A percentile compares a stretch with the other conserved stretches of the same genome.
Conservation (phyloP, 2,797 vertebrate genomes). For the Anabas testudineus region DNA sequence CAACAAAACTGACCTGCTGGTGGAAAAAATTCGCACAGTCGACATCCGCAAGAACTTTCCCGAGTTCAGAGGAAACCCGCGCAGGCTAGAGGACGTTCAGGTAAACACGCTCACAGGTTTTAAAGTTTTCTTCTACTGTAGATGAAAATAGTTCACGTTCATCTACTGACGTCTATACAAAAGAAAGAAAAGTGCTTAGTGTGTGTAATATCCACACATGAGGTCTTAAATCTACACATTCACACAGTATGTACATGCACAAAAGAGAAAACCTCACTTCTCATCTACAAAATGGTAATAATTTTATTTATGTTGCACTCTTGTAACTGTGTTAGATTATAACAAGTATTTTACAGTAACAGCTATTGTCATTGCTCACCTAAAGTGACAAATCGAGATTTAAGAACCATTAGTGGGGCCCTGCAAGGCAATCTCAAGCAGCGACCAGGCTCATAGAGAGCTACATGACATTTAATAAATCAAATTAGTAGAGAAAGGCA, state of each 20-base stretch:
- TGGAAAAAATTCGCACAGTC: constrained; percentile 92
- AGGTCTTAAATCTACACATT: too few species aligned
- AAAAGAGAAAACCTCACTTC: too few species aligned
- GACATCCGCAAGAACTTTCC: constrained; percentile 96
- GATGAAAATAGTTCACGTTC: too few species aligned
- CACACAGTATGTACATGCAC: too few species aligned
- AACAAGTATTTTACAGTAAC: background rate
- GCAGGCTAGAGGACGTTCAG: constrained; percentile 92
- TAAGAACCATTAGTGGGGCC: background rate
- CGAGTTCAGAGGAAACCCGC: constrained; percentile 92
- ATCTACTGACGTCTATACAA: too few species aligned
- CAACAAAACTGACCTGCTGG: constrained; percentile 97
- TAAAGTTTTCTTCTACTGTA: too few species aligned
- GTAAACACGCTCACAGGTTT: constrained; percentile 42
- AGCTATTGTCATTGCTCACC: too few species aligned
- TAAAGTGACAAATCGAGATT: background rate
- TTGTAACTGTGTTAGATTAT: too few species aligned
- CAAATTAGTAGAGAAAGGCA: background rate
- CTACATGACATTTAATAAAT: background rate
- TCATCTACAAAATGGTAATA: too few species aligned
- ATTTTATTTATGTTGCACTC: background rate
- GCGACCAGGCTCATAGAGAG: background rate
- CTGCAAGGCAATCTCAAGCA: background rate
- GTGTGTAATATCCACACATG: too few species aligned
- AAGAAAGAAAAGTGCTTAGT: too few species aligned